Evolutionary conservation across 2,797 vertebrate genomes (phyloP), one percentile per base, ranked within the genome.

Genomic region (Pipistrellus pipistrellus): DNA sequence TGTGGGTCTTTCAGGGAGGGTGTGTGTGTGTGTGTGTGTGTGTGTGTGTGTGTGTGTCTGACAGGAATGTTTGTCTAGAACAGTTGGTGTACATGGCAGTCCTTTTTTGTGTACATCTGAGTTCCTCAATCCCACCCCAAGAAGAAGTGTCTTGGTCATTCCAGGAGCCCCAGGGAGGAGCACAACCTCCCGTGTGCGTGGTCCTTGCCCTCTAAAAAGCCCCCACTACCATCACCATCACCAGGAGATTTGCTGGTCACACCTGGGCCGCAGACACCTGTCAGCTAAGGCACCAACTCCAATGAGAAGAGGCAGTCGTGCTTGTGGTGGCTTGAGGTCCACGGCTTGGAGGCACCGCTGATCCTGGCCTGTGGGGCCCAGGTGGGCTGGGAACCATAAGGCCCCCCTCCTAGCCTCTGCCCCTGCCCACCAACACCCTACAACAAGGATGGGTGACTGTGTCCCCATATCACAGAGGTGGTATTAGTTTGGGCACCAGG

Each of bases 71-170:
- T 44, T 55, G 53, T 75, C 48, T 73, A 69, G 72, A 75, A 48
- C 41, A 44, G n/a, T 23, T 44, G 75, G 46, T 83, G 32, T 59
- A 30, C 68, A 44, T 4, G 11, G 3, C 30, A 46, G 6, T 55
- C 71, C 21, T 15, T 57, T 82, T 88, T 64, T 59, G 76, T 35
- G 92, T 44, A 53, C 38, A n/a, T 69, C 87, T 71, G 23, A 38
- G 51, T 73, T 25, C 46, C 32, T 62, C 30, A 64, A 12, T 73
- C 90, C 59, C 41, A 81, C 44, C 14, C 41, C 41, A 91, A 82
- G 59, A 91, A 86, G 44, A 35, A 35, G 21, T 41, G 25, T 48
- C 20, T 82, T 73, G 30, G 17, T 83, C 66, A 68, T 48, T 69
- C 15, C 2, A 0, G 51, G 68, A 35, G 55, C 12, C 23, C 23